These are phyloP conservation scores for Vanessa cardui DNA, from an alignment of 2,888 invertebrate species.

Conservation along the genomic window DNA sequence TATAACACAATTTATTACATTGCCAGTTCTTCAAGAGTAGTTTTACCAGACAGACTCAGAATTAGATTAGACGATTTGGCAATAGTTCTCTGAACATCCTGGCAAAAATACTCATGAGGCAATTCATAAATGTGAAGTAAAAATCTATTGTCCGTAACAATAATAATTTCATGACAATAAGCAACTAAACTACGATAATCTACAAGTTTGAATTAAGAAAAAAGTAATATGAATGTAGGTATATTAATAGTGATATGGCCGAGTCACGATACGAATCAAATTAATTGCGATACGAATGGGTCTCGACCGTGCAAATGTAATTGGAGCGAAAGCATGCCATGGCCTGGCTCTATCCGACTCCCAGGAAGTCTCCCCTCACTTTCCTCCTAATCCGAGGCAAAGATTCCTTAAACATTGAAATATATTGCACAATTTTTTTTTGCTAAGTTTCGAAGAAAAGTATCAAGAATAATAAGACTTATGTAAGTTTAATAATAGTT, in stretches of 20 bases:
- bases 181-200: constrained; percentile 19
- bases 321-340: constrained; percentile 27
- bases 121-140: background rate
- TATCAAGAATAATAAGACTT: no score
- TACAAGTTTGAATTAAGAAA: constrained; percentile 27
- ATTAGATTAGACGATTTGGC: no score
- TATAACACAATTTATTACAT: background rate
- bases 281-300: constrained; percentile 22
- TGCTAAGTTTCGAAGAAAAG: no score
- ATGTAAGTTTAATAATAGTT: no score
- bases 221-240: background rate
- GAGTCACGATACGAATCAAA: constrained; percentile 33
- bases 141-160: constrained; percentile 1
- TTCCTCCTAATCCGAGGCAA: background rate
- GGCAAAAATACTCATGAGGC: background rate
- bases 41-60: no score
- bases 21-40: no score
- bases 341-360: background rate
- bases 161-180: constrained; percentile 22
- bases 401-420: no score
- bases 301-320: constrained; percentile 24
- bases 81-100: no score
- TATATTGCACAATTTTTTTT: no score
- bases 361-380: background rate
- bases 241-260: constrained; percentile 22